phyloP scores from a whole-genome alignment of 2,888 invertebrate species.

The Cynaeus angustus region DNA sequence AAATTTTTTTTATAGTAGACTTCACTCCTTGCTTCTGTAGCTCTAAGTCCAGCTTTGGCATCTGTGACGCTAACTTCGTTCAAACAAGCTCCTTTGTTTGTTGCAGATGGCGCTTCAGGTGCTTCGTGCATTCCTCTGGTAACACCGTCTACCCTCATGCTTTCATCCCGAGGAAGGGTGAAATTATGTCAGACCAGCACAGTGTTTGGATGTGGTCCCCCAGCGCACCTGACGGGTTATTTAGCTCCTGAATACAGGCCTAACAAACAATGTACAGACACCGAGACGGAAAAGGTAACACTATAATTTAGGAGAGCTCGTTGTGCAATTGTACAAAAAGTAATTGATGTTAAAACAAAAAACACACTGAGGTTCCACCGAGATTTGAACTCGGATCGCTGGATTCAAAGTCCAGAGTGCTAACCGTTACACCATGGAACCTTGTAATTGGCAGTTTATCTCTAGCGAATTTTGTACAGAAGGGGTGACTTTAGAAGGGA shows the following conservation, averaged over 20 bases:
- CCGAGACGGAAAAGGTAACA: constrained; percentile 76
- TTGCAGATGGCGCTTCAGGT: constrained; percentile 69
- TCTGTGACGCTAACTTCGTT: background rate
- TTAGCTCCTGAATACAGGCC: constrained; percentile 75
- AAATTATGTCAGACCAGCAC: constrained; percentile 65
- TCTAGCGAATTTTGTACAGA: background rate
- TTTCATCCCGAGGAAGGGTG: constrained; percentile 75
- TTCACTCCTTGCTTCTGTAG: background rate
- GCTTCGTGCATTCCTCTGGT: constrained; percentile 73
- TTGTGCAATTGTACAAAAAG: background rate
- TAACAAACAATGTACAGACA: constrained; percentile 73
- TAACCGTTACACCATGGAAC: constrained; percentile 77
- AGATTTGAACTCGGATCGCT: constrained; percentile 88
- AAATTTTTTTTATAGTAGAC: too few species aligned
- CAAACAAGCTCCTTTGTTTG: constrained; percentile 45
- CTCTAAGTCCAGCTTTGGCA: background rate
- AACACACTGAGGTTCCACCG: constrained; percentile 77
- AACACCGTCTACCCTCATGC: constrained; percentile 73
- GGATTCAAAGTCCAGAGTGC: constrained; percentile 88
- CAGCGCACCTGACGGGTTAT: constrained; percentile 70
- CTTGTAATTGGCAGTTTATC: constrained; percentile 22
- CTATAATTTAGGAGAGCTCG: constrained; percentile 1
- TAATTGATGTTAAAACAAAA: background rate
- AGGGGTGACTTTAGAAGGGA: too few species aligned
- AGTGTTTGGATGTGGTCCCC: constrained; percentile 60